Conservation (phyloP, 2,113 vertebrate genomes). For the Ardeotis arabs region DNA sequence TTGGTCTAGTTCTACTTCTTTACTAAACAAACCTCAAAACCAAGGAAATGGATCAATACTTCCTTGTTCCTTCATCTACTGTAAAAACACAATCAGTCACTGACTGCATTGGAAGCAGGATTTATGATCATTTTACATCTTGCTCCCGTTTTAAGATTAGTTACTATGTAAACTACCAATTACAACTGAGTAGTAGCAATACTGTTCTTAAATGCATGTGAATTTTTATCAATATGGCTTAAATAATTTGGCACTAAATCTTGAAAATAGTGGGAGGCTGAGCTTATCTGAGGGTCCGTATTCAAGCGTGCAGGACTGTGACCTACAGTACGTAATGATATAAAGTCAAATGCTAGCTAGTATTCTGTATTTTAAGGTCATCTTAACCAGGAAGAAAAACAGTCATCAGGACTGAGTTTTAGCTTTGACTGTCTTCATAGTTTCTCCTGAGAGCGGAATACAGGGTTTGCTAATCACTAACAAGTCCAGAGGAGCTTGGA, state of each 20-base stretch:
- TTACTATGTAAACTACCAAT: neutral
- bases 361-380: neutral
- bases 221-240: neutral
- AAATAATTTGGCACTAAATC: slow-evolving; percentile 37
- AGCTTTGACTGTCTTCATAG: neutral
- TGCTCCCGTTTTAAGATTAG: neutral
- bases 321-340: neutral
- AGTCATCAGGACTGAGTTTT: neutral
- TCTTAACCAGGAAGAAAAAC: neutral
- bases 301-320: neutral
- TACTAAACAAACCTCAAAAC: neutral
- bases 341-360: neutral
- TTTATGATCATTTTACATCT: neutral
- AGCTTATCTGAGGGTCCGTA: neutral
- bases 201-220: neutral
- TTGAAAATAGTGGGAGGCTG: neutral
- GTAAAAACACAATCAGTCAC: neutral
- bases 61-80: neutral
- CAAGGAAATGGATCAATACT: neutral
- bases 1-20: neutral
- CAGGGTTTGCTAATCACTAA: neutral
- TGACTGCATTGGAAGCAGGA: neutral
- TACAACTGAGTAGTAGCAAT: neutral
- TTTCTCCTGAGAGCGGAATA: neutral
- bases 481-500: neutral